Base-by-base conservation (phyloP, 2,888 invertebrate genomes). In the Anticlea derivata region DNA sequence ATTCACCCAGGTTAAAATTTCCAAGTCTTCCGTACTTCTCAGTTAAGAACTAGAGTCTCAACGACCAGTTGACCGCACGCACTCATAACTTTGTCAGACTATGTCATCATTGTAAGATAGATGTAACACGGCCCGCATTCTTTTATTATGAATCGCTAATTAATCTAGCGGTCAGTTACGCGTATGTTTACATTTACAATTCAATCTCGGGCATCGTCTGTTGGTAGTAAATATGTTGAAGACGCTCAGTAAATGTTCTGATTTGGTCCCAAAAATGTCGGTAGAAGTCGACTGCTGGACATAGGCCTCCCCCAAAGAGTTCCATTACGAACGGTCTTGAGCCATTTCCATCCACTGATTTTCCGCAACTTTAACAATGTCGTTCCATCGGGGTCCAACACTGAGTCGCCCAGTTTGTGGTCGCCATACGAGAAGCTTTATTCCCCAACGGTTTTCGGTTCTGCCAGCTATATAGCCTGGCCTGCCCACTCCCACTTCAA, bases 81-180 rank as follows among this genome's bases (percentile, higher is more conserved):
- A 41, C 17, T n/a, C 2, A 37, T 49, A 41, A 31, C 24, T 43
- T 41, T 13, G 49, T 30, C 12, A 68, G 60, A 58, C 64, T 50
- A 58, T 49, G 33, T 12, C 11, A 35, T 24, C 69, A 73, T 73
- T 74, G 73, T 76, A 61, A 56, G 55, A 39, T 50, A 71, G 67
- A 70, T 66, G 70, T 66, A 69, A 69, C 58, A 66, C 49, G 60
- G 60, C 49, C 63, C 68, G 70, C 71, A 73, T 75, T 75, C 69
- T 73, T 71, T 69, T 66, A 69, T 65, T 51, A 68, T 68, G 68
- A 69, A 70, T 70, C 62, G 71, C 67, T 72, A 74, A 74, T 76
- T 73, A 70, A 65, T 65, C 56, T 45, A 35, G 29, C 58, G 61
- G 59, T 57, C 55, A 59, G 56, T 48, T 63, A 64, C 6, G 20